Conservation (phyloP, 2,888 invertebrate species). For the Nomada lathburiana region DNA sequence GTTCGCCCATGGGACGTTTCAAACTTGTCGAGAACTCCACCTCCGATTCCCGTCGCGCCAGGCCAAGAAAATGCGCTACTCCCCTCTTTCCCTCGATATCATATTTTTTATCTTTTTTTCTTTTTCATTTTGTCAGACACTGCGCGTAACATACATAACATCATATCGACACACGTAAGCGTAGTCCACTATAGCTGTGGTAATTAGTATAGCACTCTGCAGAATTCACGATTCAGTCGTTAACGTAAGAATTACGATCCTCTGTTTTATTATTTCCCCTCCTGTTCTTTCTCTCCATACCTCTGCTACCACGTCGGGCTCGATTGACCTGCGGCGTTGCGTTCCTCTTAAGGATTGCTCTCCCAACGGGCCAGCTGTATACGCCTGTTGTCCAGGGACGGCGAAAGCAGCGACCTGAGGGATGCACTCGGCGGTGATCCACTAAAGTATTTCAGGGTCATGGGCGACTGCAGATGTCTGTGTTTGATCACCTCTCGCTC, state of each 20-base stretch:
- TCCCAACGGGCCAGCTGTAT: slow-evolving; percentile 83
- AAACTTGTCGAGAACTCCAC: slow-evolving; percentile 16
- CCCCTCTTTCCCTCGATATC: slow-evolving; percentile 5
- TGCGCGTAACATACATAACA: slow-evolving; percentile 77
- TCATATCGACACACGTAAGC: slow-evolving; percentile 82
- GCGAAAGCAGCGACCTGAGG: slow-evolving; percentile 86
- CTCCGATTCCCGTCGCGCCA: slow-evolving; percentile 14
- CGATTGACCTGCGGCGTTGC: neutral
- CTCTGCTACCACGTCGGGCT: neutral
- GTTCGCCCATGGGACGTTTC: neutral
- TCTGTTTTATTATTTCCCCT: slow-evolving; percentile 25
- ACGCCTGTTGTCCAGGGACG: slow-evolving; percentile 85
- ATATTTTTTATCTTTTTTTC: slow-evolving; percentile 40
- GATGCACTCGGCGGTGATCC: slow-evolving; percentile 86
- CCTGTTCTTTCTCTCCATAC: slow-evolving; percentile 3
- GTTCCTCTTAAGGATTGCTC: slow-evolving; percentile 78
- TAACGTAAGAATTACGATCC: slow-evolving; percentile 57
- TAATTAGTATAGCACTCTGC: slow-evolving; percentile 72
- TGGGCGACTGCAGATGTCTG: slow-evolving; percentile 88
- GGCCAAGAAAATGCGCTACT: slow-evolving; percentile 17
- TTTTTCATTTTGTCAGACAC: slow-evolving; percentile 63
- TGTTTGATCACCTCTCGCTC: slow-evolving; percentile 89
- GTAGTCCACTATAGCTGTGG: slow-evolving; percentile 78
- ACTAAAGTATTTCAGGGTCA: slow-evolving; percentile 86
- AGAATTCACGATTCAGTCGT: slow-evolving; percentile 74